Base-by-base conservation (phyloP, 1,140 invertebrate genomes). In the Drosophila lini region DNA sequence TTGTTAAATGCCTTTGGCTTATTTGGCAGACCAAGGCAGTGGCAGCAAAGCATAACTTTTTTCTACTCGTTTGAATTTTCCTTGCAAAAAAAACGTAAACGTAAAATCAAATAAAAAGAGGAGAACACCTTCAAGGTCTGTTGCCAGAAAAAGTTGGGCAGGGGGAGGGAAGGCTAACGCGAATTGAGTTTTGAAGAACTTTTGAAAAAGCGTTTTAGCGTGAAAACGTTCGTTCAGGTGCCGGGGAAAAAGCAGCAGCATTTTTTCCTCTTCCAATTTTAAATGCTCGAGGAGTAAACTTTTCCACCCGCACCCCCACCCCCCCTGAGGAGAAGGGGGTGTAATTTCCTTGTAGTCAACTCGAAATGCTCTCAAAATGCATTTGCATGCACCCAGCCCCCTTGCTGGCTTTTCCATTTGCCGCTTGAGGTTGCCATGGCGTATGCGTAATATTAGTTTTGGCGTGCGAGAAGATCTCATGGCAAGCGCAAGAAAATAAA, bases 341-440 rank as follows among this genome's bases (percentile, higher is more conserved):
- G 81, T 85, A 84, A 85, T 81, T 85, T 84, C 83, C 81, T 85
- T 84, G 80, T 74, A 84, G 81, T 81, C 81, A 81, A 84, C 81
- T 81, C 81, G 76, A 80, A 85, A 78, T 73, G 78, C 68, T 63
- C 74, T 70, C 78, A 65, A 85, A 84, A 78, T 59, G 65, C 82
- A 86, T 85, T 84, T 85, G 82, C 81, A 85, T 63, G 81, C 63
- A 42, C 57, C 28, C 22, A 15, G 50, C 52, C 36, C 52, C 16
- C 32, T 38, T 15, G 19, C 52, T 16, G n/a, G 28, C 28, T 50
- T 55, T 38, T 38, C 67, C 56, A 22, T 19, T 25, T n/a, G 22
- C 40, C 52, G 40, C 55, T 47, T 28, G n/a, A 32, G 58, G 70
- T 73, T 57, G 45, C 48, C 68, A 57, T 60, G 82, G 74, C 81